Conservation (phyloP, 2,797 vertebrate genomes). For the Xenentodon cancila region DNA sequence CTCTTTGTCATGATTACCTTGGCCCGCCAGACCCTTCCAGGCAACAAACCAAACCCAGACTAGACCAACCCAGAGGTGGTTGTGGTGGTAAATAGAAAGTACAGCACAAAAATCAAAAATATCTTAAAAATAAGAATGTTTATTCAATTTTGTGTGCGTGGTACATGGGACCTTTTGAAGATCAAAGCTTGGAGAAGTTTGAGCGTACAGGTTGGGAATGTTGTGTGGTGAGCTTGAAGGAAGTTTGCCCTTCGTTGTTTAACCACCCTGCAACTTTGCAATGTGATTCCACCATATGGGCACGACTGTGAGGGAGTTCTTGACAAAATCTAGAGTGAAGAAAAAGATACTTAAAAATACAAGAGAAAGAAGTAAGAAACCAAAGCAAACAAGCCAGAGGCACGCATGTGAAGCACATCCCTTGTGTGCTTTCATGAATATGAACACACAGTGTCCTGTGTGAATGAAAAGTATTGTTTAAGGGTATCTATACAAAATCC, state of each 20-base stretch:
- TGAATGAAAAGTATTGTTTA: slow-evolving; percentile 44
- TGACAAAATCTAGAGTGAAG: slow-evolving; percentile 13
- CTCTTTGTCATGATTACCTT: too few species aligned
- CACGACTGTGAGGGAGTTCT: slow-evolving; percentile 42
- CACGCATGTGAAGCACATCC: slow-evolving; percentile 27
- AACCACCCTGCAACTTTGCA: slow-evolving; percentile 46
- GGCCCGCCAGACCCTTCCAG: too few species aligned
- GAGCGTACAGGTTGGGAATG: slow-evolving; percentile 57
- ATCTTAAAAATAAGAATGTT: too few species aligned
- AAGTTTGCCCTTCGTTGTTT: slow-evolving; percentile 36
- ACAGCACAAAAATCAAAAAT: too few species aligned
- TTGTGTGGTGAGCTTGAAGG: slow-evolving; percentile 50
- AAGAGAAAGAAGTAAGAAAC: slow-evolving; percentile 17
- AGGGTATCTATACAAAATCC: slow-evolving; percentile 43
- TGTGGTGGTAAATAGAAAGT: too few species aligned
- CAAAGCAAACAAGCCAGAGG: slow-evolving; percentile 64
- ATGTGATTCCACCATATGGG: slow-evolving; percentile 58
- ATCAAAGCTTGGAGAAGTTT: slow-evolving; percentile 67
- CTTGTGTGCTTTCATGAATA: slow-evolving; percentile 57
- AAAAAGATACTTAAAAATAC: slow-evolving; percentile 4
- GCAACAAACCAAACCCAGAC: too few species aligned
- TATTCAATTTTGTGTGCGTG: slow-evolving; percentile 4
- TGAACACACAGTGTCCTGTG: slow-evolving; percentile 53
- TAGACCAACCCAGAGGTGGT: too few species aligned
- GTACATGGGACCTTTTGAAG: slow-evolving; percentile 16